Evolutionary conservation across 2,888 invertebrate species (phyloP).

Genomic region (Chaetogeoica ovagalla): DNA sequence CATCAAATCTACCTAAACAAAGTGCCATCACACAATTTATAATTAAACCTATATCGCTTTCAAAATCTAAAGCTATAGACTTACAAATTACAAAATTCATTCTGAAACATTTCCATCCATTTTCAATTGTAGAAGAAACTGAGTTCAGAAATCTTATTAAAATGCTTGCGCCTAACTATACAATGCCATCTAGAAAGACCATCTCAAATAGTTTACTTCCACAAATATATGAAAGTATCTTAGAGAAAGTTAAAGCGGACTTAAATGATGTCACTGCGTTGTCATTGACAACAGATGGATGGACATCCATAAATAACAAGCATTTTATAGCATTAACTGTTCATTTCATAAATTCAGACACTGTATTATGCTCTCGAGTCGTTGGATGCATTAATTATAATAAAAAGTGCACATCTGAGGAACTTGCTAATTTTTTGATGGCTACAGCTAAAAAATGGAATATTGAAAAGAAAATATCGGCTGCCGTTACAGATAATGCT

Average conservation of each 20-base stretch:
- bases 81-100: conserved; percentile 7
- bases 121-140: conserved; percentile 52
- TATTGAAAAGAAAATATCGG: conserved; percentile 24
- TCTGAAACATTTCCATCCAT: conserved; percentile 50
- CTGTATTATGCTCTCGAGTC: background rate
- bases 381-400: background rate
- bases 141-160: conserved; percentile 51
- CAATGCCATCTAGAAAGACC: conserved; percentile 25
- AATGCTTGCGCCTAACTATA: conserved; percentile 52
- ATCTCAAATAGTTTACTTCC: background rate
- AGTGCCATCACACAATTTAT: background rate
- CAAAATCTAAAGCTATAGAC: background rate
- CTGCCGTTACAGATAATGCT: conserved; percentile 5
- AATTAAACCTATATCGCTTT: background rate
- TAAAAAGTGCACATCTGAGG: background rate
- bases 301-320: background rate
- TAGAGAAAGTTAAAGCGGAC: background rate
- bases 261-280: background rate
- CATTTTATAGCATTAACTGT: background rate
- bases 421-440: background rate
- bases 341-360: conserved; percentile 9
- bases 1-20: background rate
- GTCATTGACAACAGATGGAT: conserved; percentile 2
- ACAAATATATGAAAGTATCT: background rate
- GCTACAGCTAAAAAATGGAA: background rate